These are phyloP conservation scores for Leptobrachium ailaonicum DNA, from an alignment of 2,113 vertebrate genomes.

Conservation along the genomic window DNA sequence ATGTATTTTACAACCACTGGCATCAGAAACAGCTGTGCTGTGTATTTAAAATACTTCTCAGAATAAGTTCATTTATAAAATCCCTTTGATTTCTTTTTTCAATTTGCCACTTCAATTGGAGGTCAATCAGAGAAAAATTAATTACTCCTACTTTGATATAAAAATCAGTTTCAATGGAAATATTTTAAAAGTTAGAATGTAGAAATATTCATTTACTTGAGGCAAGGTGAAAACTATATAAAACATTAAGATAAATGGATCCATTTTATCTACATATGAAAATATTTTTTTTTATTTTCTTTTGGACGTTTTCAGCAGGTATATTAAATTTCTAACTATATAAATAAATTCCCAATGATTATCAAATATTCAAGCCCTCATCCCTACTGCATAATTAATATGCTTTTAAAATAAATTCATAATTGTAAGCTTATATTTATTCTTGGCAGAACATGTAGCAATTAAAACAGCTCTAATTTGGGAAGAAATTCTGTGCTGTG, in stretches of 20 bases:
- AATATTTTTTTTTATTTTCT: background rate
- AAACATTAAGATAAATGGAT: conserved; percentile 38
- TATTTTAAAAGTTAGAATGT: conserved; percentile 38
- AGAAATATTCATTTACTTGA: conserved; percentile 41
- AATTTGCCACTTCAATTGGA: conserved; percentile 49
- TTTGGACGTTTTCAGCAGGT: conserved; percentile 16
- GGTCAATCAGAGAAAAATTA: conserved; percentile 47
- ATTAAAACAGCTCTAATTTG: too few relatives aligned
- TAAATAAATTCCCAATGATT: background rate
- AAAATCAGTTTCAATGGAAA: conserved; percentile 39
- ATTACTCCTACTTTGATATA: conserved; percentile 48
- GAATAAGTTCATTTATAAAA: conserved; percentile 42
- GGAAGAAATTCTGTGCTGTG: too few relatives aligned
- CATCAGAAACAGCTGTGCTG: conserved; percentile 5
- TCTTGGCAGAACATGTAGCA: too few relatives aligned
- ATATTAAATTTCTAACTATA: background rate
- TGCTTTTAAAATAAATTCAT: too few relatives aligned
- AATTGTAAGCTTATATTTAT: too few relatives aligned
- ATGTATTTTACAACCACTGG: conserved; percentile 8
- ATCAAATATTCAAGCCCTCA: too few relatives aligned
- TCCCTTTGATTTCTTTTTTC: conserved; percentile 47
- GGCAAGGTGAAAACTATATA: conserved; percentile 23
- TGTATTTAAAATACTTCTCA: conserved; percentile 24
- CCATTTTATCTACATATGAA: conserved; percentile 9
- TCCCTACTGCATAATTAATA: too few relatives aligned